Evolutionary conservation across 2,888 invertebrate genomes (phyloP), one percentile per base, ranked within the genome.

Genomic region (Tachina lurida): DNA sequence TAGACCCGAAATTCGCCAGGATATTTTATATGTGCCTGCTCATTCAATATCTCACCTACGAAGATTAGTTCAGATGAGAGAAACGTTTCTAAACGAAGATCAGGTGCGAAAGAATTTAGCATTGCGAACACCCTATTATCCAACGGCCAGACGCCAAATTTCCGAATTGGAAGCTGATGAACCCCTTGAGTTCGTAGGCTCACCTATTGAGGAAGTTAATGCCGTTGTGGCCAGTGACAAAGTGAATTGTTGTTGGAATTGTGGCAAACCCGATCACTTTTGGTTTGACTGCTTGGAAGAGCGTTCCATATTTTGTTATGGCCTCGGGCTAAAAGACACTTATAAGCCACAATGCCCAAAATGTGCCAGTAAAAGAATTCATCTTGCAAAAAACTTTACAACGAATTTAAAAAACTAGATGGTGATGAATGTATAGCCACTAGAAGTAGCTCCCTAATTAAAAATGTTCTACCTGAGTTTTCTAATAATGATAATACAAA

Each of bases 1-100:
- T 10, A 41, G 77, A 17, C 76, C 76, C 2, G 77, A 77, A 58
- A 85, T 85, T n/a, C 60, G 85, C 12, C 85, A 85, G 12, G 85
- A 85, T 19, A 17, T 85, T 2, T 41, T 82, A 1, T 85, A 82
- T n/a, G 47, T 82, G 3, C 71, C 70, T 0, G 70, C 82, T 12
- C 47, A 49, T 8, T 75, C 78, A 2, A 62, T 85, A n/a, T 65
- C 78, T 12, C 70, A 82, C 39, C 60, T 85, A 22, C 41, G 85
- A 7, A 73, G 71, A 15, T 22, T 82, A 19, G 56, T 58, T 3
- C 56, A 58, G 13, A 58, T 58, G 56, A 3, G 31, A 22, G 56
- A 58, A 58, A 58, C 56, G 3, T 58, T 58, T 58, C 31, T 58
- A 31, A 58, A 22, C 13, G 56, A 58, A 9, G 56, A 58, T 9